phyloP scores from a whole-genome alignment of 2,113 vertebrate species.

The Epinephelus moara region DNA sequence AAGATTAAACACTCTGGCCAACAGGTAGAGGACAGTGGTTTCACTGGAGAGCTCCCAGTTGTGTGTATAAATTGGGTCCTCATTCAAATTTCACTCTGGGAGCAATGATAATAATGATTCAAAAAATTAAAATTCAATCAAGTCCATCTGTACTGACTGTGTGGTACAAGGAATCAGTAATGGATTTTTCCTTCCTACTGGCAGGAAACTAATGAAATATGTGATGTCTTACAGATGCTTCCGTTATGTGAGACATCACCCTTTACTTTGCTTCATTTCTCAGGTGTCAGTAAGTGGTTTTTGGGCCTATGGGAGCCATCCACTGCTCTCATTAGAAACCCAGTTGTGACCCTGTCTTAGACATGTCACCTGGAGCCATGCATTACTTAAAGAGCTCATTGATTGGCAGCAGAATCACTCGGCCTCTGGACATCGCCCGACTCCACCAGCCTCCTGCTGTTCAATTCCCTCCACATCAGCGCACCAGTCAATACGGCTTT shows the following conservation, averaged over 20 bases:
- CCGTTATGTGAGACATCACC: slow-evolving; percentile 60
- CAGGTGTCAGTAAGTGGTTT: slow-evolving; percentile 69
- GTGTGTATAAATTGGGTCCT: neutral
- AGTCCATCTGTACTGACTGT: slow-evolving; percentile 15
- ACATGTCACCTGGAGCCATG: slow-evolving; percentile 62
- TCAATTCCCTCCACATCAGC: slow-evolving; percentile 65
- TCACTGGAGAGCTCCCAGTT: neutral
- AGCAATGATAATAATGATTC: slow-evolving; percentile 28
- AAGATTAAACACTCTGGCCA: neutral
- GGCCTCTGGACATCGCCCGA: slow-evolving; percentile 52
- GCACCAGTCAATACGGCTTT: slow-evolving; percentile 62
- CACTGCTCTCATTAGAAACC: slow-evolving; percentile 66
- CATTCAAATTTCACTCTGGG: slow-evolving; percentile 1
- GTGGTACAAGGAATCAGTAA: slow-evolving; percentile 39
- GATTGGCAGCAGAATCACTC: slow-evolving; percentile 66
- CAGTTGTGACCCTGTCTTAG: slow-evolving; percentile 67
- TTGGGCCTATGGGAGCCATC: slow-evolving; percentile 56
- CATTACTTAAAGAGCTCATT: slow-evolving; percentile 72
- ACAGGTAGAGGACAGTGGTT: neutral
- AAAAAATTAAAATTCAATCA: slow-evolving; percentile 38
- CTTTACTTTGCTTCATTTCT: slow-evolving; percentile 55
- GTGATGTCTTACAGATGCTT: slow-evolving; percentile 67
- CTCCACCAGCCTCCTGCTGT: slow-evolving; percentile 47
- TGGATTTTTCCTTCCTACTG: slow-evolving; percentile 47
- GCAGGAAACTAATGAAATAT: slow-evolving; percentile 69